Evolutionary conservation across 2,113 vertebrate genomes (phyloP).

Genomic region (Numenius arquata): DNA sequence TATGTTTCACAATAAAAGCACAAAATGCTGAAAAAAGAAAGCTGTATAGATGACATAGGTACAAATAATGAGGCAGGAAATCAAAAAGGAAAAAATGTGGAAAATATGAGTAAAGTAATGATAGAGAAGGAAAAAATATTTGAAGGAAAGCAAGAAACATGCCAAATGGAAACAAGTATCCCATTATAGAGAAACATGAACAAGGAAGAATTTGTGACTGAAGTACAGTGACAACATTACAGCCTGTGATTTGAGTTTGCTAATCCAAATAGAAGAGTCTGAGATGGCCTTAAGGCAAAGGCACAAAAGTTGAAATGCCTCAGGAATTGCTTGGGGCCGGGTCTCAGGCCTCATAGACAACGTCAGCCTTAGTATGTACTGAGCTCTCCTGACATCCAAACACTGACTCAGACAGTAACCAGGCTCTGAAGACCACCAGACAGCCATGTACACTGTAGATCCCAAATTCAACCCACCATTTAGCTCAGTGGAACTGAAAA

Average conservation of each 20-base stretch:
- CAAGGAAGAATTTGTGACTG: not conserved
- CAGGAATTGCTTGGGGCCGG: not conserved
- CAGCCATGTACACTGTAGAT: not conserved
- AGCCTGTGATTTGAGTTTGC: not conserved
- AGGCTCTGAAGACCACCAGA: not conserved
- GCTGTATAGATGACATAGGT: not conserved
- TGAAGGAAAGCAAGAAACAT: not conserved
- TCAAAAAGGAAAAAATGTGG: not conserved
- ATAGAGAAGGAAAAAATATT: not conserved
- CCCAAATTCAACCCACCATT: not conserved
- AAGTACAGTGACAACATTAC: not conserved
- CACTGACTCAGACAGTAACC: not conserved
- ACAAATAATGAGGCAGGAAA: constrained; percentile 6
- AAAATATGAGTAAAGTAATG: not conserved
- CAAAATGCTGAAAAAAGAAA: not conserved
- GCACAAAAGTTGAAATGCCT: not conserved
- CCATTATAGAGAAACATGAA: not conserved
- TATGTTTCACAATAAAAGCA: not conserved
- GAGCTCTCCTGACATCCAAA: not conserved
- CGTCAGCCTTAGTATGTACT: accelerated
- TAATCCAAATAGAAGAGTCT: not conserved
- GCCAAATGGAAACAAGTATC: not conserved
- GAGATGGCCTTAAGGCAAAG: not conserved
- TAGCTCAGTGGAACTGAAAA: not conserved
- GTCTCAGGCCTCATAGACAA: not conserved